Percentiles rank a stretch among this genome's conserved stretches.
Conservation (phyloP, 2,797 vertebrate genomes). For the Sebastes baramenuke region DNA sequence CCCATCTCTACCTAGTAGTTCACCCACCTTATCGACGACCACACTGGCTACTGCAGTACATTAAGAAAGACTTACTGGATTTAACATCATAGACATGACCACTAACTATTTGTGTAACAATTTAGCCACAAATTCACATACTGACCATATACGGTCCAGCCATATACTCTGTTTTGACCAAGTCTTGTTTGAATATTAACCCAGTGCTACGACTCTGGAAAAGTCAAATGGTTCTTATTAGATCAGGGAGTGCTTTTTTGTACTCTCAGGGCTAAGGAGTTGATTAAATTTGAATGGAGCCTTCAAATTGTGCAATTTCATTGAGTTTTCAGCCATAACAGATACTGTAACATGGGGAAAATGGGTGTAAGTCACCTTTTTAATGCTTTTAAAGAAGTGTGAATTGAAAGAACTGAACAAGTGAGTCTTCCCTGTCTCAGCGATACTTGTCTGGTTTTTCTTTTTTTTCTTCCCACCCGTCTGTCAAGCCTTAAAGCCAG, state of each 20-base stretch:
- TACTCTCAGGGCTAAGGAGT: not conserved
- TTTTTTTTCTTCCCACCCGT: not conserved
- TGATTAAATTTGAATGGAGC: slow-evolving; percentile 5
- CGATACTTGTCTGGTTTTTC: not conserved
- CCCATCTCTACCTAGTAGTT: no score
- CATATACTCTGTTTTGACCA: no score
- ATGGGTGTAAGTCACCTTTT: not conserved
- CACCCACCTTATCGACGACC: no score
- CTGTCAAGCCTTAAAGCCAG: not conserved
- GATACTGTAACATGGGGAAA: not conserved
- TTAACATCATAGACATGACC: no score
- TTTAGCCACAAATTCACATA: no score
- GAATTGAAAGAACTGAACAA: not conserved
- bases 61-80: no score
- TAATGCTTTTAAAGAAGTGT: not conserved
- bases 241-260: slow-evolving; percentile 10
- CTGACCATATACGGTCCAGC: no score
- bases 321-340: not conserved
- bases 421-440: not conserved
- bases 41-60: no score
- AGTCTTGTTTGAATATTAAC: not conserved
- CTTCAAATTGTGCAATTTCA: not conserved
- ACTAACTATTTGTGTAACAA: no score
- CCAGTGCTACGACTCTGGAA: not conserved
- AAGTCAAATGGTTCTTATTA: slow-evolving; percentile 4